Conservation (phyloP, 2,888 invertebrate genomes). For the Archips xylosteana region DNA sequence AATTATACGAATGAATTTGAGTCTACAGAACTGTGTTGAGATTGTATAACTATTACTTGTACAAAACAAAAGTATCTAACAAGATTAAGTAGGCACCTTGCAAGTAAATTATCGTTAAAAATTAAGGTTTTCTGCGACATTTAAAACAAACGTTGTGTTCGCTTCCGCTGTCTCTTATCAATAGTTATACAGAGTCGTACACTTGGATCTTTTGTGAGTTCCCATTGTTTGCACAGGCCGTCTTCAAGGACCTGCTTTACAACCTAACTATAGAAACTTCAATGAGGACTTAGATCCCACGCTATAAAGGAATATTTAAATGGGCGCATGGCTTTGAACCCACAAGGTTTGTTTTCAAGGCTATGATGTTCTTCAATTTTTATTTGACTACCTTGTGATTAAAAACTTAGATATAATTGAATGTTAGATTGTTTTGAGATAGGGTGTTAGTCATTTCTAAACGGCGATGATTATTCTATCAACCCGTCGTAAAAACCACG, state of each 20-base stretch:
- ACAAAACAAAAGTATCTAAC: too few species aligned
- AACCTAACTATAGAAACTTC: conserved; percentile 53
- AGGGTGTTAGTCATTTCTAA: too few species aligned
- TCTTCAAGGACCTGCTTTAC: conserved; percentile 54
- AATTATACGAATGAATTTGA: too few species aligned
- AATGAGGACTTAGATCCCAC: conserved; percentile 51
- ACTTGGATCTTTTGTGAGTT: conserved; percentile 52
- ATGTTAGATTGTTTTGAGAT: too few species aligned
- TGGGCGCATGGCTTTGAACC: conserved; percentile 11
- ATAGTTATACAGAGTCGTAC: conserved; percentile 37
- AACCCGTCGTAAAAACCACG: too few species aligned
- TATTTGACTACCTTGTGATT: too few species aligned
- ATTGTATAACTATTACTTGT: too few species aligned
- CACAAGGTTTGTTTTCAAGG: background rate
- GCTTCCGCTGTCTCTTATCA: conserved; percentile 33
- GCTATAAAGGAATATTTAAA: conserved; percentile 50
- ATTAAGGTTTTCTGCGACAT: too few species aligned
- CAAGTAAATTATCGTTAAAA: background rate
- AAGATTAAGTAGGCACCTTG: background rate
- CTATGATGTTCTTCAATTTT: background rate
- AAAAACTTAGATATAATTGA: too few species aligned
- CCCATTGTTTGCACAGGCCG: conserved; percentile 57
- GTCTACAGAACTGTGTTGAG: too few species aligned
- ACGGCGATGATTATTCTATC: too few species aligned
- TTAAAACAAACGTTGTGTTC: background rate